These are phyloP conservation scores for Anguilla rostrata DNA, from an alignment of 2,113 vertebrate species.

Conservation along the genomic window DNA sequence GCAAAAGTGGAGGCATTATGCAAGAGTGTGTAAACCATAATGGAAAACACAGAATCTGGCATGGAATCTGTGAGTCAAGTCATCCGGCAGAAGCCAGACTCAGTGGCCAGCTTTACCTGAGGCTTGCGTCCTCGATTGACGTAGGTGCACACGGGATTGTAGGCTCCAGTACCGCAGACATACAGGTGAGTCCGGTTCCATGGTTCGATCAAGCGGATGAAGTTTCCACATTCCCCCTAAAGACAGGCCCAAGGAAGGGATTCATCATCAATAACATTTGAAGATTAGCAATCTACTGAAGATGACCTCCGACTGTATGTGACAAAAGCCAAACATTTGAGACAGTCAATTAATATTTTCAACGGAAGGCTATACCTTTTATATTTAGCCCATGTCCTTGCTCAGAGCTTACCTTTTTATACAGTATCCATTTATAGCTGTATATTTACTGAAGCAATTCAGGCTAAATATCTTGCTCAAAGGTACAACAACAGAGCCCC, in stretches of 20 bases:
- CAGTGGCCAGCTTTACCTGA: constrained; percentile 74
- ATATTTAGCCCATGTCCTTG: neutral
- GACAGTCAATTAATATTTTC: neutral
- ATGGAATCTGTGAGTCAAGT: neutral
- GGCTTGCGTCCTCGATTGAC: constrained; percentile 90
- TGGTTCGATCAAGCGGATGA: constrained; percentile 93
- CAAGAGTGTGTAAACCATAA: neutral
- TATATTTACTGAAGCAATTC: neutral
- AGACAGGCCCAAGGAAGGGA: constrained; percentile 21
- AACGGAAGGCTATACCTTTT: neutral
- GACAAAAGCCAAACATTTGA: no score
- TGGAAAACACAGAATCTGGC: no score
- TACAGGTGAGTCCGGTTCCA: constrained; percentile 98
- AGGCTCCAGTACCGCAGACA: constrained; percentile 91
- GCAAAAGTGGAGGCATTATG: neutral
- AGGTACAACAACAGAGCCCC: neutral
- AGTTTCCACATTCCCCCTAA: constrained; percentile 95
- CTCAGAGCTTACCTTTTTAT: neutral
- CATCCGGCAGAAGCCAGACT: neutral
- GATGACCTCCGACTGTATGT: neutral
- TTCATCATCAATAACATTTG: neutral
- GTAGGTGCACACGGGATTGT: constrained; percentile 94
- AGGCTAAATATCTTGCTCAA: neutral
- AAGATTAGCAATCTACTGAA: neutral
- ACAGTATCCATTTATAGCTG: neutral